Percentiles rank a stretch among this genome's conserved stretches.
phyloP scores from a whole-genome alignment of 2,113 vertebrate genomes.

The Burhinus oedicnemus region DNA sequence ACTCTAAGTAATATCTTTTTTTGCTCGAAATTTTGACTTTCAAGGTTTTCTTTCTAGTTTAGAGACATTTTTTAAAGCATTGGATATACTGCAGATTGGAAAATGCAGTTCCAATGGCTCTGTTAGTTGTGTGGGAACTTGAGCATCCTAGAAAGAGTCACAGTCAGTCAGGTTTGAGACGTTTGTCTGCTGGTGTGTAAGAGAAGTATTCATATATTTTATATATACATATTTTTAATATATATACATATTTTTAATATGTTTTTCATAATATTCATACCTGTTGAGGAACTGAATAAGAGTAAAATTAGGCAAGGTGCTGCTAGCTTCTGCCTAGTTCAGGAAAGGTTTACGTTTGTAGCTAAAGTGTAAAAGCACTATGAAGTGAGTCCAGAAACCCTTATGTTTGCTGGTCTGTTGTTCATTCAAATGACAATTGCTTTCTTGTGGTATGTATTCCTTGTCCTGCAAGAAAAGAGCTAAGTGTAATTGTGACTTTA shows the following conservation, averaged over 20 bases:
- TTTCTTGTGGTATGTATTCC: not conserved
- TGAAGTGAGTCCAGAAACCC: not conserved
- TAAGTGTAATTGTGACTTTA: not conserved
- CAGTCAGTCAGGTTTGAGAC: not conserved
- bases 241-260: not conserved
- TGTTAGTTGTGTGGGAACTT: not conserved
- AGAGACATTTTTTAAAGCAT: not conserved
- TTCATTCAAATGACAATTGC: not conserved
- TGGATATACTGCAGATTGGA: not conserved
- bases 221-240: not conserved
- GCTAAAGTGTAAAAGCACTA: not conserved
- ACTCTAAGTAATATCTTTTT: not conserved
- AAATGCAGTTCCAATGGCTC: not conserved
- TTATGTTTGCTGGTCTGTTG: not conserved
- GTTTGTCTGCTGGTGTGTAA: not conserved
- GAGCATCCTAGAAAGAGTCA: no score
- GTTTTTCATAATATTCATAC: not conserved
- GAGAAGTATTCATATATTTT: not conserved
- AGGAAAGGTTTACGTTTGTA: not conserved
- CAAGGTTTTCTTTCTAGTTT: not conserved
- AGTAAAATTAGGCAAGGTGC: not conserved
- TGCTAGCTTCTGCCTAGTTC: not conserved
- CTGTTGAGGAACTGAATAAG: not conserved
- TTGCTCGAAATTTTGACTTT: not conserved
- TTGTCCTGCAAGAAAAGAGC: not conserved